A percentile compares a stretch with the other conserved stretches of the same genome.
Conservation (phyloP, 2,113 vertebrate species). For the Alces alces region DNA sequence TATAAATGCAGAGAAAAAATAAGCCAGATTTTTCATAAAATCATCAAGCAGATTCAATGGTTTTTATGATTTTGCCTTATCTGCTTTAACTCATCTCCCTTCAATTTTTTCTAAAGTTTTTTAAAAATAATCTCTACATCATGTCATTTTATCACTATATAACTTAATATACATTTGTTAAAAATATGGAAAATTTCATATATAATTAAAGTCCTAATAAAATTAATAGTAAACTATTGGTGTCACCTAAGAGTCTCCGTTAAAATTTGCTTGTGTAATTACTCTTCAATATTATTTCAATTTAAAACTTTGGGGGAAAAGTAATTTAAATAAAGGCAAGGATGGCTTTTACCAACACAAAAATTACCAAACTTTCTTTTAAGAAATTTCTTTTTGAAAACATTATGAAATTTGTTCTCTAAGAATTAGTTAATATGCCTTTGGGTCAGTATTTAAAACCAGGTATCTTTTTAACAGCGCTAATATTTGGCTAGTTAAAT, state of each 20-base stretch:
- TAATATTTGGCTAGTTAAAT: neutral
- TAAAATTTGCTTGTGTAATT: neutral
- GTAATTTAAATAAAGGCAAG: conserved; percentile 11
- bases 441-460: neutral
- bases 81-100: neutral
- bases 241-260: neutral
- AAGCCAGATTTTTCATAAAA: neutral
- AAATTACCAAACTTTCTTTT: neutral
- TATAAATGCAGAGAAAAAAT: neutral
- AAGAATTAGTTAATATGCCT: neutral
- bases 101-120: neutral
- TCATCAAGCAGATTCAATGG: neutral
- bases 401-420: neutral
- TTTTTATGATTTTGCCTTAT: neutral
- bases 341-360: neutral
- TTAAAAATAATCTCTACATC: neutral
- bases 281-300: conserved; percentile 12
- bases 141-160: neutral
- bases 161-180: neutral
- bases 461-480: neutral
- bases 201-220: neutral
- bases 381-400: neutral
- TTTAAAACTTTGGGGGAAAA: neutral
- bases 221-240: neutral
- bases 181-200: neutral